Conservation (phyloP, 2,888 invertebrate species). For the Drosophila mettleri region DNA sequence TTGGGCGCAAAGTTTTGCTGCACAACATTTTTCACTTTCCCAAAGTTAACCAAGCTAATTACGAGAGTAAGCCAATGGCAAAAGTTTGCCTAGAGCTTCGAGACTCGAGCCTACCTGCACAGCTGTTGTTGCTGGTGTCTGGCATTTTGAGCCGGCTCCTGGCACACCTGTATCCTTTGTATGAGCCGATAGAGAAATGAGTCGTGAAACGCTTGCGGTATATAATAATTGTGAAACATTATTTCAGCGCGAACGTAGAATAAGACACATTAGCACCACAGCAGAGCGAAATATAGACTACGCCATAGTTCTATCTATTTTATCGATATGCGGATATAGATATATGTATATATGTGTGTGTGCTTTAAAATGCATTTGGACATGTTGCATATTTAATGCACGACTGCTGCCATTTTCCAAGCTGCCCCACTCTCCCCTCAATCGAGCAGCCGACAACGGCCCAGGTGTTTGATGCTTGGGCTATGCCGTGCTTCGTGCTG, state of each 20-base stretch:
- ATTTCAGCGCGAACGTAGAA: slow-evolving; percentile 34
- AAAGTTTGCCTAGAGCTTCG: slow-evolving; percentile 46
- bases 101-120: slow-evolving; percentile 62
- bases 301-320: slow-evolving; percentile 58
- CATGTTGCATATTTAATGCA: slow-evolving; percentile 74
- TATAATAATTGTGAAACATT: slow-evolving; percentile 68
- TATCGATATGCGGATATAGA: slow-evolving; percentile 60
- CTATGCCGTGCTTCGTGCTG: slow-evolving; percentile 66
- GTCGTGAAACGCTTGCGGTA: slow-evolving; percentile 64
- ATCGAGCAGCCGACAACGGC: slow-evolving; percentile 6
- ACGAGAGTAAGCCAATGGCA: slow-evolving; percentile 37
- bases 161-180: slow-evolving; percentile 73
- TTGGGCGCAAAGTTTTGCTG: slow-evolving; percentile 41
- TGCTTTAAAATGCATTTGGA: slow-evolving; percentile 72
- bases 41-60: slow-evolving; percentile 63
- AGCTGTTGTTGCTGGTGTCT: slow-evolving; percentile 18
- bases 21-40: slow-evolving; percentile 66
- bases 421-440: not conserved
- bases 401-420: slow-evolving; percentile 41
- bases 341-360: not conserved
- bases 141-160: slow-evolving; percentile 57
- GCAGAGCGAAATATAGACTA: slow-evolving; percentile 46
- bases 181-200: slow-evolving; percentile 69
- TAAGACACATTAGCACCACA: slow-evolving; percentile 35
- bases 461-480: slow-evolving; percentile 47